A percentile compares a stretch with the other conserved stretches of the same genome.
phyloP scores from a whole-genome alignment of 2,113 vertebrate genomes.

The Gobio gobio region DNA sequence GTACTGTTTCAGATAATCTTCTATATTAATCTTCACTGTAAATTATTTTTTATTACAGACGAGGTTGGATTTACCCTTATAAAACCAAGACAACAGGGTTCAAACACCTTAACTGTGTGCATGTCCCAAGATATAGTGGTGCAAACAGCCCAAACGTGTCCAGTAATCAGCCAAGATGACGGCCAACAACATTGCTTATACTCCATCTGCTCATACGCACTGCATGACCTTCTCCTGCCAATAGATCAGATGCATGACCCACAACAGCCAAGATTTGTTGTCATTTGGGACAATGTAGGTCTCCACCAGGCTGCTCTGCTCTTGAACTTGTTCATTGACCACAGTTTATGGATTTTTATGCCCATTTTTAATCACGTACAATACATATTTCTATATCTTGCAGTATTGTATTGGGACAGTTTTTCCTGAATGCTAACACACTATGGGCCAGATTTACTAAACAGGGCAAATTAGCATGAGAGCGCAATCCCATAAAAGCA shows the following conservation, averaged over 20 bases:
- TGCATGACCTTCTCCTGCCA: conserved; percentile 3
- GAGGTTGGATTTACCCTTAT: background rate
- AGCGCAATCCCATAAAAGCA: too few species aligned
- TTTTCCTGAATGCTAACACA: too few species aligned
- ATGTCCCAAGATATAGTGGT: background rate
- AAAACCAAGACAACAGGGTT: background rate
- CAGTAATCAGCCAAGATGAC: background rate
- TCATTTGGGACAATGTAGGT: conserved; percentile 1
- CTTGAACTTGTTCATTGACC: background rate
- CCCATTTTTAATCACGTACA: background rate
- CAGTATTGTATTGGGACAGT: background rate
- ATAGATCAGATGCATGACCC: background rate
- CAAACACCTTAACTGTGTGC: background rate
- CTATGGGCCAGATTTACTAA: too few species aligned
- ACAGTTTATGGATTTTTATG: background rate
- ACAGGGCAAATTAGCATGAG: too few species aligned
- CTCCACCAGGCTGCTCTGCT: background rate
- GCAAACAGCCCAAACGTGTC: background rate
- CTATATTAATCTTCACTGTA: background rate
- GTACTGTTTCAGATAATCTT: background rate
- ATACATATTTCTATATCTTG: background rate
- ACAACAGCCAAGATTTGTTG: conserved; percentile 5
- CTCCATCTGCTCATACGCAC: background rate
- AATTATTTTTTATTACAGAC: background rate
- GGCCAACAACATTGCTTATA: background rate